Percentiles rank a stretch among this genome's conserved stretches.
These are phyloP conservation scores for Smittia aterrima DNA, from an alignment of 2,888 invertebrate genomes.

Conservation along the genomic window DNA sequence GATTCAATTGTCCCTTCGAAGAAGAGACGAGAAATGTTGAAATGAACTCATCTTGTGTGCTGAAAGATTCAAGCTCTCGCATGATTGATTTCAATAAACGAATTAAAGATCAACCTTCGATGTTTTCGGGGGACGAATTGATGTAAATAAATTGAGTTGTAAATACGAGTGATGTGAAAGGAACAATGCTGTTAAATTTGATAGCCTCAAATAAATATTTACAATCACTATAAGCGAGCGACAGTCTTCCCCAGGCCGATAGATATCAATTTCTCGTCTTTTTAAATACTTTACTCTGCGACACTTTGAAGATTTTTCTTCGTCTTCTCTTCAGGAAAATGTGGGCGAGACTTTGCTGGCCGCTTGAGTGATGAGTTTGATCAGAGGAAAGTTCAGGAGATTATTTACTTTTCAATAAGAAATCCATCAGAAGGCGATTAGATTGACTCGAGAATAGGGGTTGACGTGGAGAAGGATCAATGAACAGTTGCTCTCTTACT, in stretches of 20 bases:
- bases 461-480: background rate
- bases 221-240: constrained; percentile 30
- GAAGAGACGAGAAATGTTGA: background rate
- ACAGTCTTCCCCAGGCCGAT: background rate
- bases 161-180: constrained; percentile 32
- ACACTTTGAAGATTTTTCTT: constrained; percentile 17
- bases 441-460: background rate
- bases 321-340: background rate
- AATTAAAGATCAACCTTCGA: constrained; percentile 39
- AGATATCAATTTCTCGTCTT: constrained; percentile 38
- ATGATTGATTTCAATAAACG: constrained; percentile 42
- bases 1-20: background rate
- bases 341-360: background rate
- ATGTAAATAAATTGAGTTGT: constrained; percentile 40
- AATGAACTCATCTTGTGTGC: constrained; percentile 21
- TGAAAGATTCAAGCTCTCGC: constrained; percentile 5
- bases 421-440: constrained; percentile 19
- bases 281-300: background rate
- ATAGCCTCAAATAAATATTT: constrained; percentile 42
- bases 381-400: constrained; percentile 3
- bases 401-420: constrained; percentile 18
- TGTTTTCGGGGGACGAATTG: constrained; percentile 13
- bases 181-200: constrained; percentile 14
- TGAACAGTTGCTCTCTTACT: background rate
- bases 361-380: background rate